Base-by-base conservation (phyloP, 1,140 invertebrate species). In the Euura lappo region DNA sequence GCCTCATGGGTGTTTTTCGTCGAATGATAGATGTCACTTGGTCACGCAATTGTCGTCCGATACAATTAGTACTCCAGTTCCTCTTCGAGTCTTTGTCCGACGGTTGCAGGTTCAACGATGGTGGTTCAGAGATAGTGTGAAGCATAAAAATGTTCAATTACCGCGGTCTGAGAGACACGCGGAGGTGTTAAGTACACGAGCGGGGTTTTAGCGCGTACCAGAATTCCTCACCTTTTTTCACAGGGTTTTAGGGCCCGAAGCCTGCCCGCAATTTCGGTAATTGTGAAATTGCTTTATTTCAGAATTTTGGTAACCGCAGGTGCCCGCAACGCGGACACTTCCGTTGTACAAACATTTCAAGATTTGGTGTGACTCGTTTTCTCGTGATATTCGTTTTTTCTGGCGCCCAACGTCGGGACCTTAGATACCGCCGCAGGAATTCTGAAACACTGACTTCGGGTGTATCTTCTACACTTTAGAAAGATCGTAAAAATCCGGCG, bases 271-370 rank as follows among this genome's bases (percentile, higher is more conserved):
- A 60, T 60, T 60, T 60, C 44, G 76, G 81, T 83, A 83, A 83
- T 83, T 79, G 73, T 75, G 65, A 80, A 79, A 83, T 82, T 81
- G 78, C 80, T 83, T 77, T 71, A 81, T 82, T 82, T 81, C 79
- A 78, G 68, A 11, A 51, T 28, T 28, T 28, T 28, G 28, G 28
- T 28, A 28, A 28, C 28, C 28, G 79, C 79, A 85, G 83, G 81
- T 85, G 83, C 74, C 79, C 78, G 81, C 81, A 81, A 84, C 79
- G 77, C 77, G 13, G 51, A n/a, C 10, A 60, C 51, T n/a, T 6
- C 8, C 6, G 6, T 60, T 60, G 51, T 60, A 60, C 51, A 60
- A 60, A 60, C 13, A 60, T 60, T 60, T 60, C 8, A 11, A 8
- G 51, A 60, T 28, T 28, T n/a, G 51, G 51, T 60, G 3, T 60